A percentile compares a stretch with the other conserved stretches of the same genome.
phyloP scores from a whole-genome alignment of 2,888 invertebrate species.

The Molorchus minor region DNA sequence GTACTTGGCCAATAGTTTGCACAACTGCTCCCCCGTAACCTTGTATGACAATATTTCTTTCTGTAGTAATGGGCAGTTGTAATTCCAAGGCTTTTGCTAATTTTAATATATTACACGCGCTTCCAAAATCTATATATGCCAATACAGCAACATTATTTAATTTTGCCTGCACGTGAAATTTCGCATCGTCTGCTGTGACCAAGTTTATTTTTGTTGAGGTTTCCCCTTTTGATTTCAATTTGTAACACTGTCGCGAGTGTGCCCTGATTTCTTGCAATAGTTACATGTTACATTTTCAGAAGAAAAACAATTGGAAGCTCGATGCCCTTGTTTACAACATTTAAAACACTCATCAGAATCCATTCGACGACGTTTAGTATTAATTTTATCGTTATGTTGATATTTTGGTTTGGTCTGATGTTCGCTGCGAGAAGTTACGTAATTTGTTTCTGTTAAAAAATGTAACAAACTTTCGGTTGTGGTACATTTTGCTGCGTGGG shows the following conservation, averaged over 20 bases:
- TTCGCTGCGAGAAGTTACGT: background rate
- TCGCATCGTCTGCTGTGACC: slow-evolving; percentile 3
- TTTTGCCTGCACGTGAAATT: slow-evolving; percentile 12
- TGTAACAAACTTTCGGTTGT: slow-evolving; percentile 1
- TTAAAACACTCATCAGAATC: slow-evolving; percentile 1
- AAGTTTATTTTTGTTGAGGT: slow-evolving; percentile 10
- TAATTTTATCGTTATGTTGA: slow-evolving; percentile 9
- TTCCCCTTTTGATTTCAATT: slow-evolving; percentile 2
- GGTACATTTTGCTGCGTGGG: background rate
- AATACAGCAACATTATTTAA: slow-evolving; percentile 2
- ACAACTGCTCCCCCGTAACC: slow-evolving; percentile 11
- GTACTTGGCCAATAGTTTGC: slow-evolving; percentile 1
- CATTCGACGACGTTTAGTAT: slow-evolving; percentile 1
- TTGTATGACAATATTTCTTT: slow-evolving; percentile 8
- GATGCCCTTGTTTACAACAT: slow-evolving; percentile 4
- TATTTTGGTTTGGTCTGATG: background rate
- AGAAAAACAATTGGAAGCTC: background rate
- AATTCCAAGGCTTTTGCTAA: background rate
- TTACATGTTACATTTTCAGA: background rate
- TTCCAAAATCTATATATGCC: slow-evolving; percentile 11
- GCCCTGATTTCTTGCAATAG: slow-evolving; percentile 2
- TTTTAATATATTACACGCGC: slow-evolving; percentile 9
- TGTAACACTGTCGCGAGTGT: slow-evolving; percentile 5
- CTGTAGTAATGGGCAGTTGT: slow-evolving; percentile 1
- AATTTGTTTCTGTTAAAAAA: background rate